These are phyloP conservation scores for Sebastolobus altivelis DNA, from an alignment of 2,797 vertebrate species.

Conservation along the genomic window DNA sequence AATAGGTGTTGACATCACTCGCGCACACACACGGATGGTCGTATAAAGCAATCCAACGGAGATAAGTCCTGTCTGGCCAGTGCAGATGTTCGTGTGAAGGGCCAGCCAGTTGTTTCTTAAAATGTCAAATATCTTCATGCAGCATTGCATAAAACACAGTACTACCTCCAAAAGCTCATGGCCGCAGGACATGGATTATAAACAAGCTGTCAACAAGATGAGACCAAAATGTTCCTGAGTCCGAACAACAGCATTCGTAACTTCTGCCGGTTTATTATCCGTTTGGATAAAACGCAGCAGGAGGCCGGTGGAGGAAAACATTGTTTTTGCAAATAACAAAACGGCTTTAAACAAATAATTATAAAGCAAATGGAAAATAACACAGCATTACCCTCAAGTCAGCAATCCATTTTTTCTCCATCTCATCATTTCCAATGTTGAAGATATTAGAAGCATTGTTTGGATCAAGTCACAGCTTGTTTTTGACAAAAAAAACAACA, in stretches of 20 bases:
- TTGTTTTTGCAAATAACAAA: constrained; percentile 4
- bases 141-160: constrained; percentile 21
- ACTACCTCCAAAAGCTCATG: background rate
- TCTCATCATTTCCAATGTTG: constrained; percentile 12
- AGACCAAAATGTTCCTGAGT: constrained; percentile 43
- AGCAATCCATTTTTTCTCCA: background rate
- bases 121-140: constrained; percentile 45
- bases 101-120: constrained; percentile 30
- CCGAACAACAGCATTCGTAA: constrained; percentile 1
- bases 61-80: constrained; percentile 55
- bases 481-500: background rate
- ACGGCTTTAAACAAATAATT: constrained; percentile 32
- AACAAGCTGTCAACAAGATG: constrained; percentile 51
- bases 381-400: constrained; percentile 1
- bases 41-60: constrained; percentile 66
- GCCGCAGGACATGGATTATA: constrained; percentile 28
- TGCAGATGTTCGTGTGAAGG: constrained; percentile 54
- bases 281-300: constrained; percentile 5
- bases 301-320: constrained; percentile 14
- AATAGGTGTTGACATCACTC: constrained; percentile 52
- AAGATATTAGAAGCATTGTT: background rate
- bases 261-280: background rate
- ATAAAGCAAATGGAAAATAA: constrained; percentile 25
- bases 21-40: constrained; percentile 5
- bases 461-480: background rate